Conservation (phyloP, 2,888 invertebrate genomes). For the Periphyllus acericola region DNA sequence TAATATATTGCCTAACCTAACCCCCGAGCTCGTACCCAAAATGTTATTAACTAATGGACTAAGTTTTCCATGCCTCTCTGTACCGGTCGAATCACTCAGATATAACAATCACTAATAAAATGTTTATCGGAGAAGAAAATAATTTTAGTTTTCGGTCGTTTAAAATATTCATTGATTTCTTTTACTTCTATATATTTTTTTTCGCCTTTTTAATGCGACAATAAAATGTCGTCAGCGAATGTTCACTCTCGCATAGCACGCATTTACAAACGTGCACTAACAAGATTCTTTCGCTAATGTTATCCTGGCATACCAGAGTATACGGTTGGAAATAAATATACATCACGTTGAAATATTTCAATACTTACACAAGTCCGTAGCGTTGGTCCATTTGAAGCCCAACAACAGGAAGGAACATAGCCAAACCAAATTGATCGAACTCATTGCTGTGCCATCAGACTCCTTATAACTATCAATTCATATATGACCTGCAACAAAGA, state of each 20-base stretch:
- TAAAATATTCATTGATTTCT: constrained; percentile 28
- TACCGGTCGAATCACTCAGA: constrained; percentile 25
- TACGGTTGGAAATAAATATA: background rate
- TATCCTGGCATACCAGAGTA: background rate
- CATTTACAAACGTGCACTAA: constrained; percentile 30
- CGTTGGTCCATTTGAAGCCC: constrained; percentile 42
- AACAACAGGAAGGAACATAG: constrained; percentile 40
- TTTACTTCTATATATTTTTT: too few species aligned
- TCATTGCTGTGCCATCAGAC: constrained; percentile 57
- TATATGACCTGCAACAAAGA: constrained; percentile 49
- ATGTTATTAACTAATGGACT: constrained; percentile 55
- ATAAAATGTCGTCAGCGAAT: constrained; percentile 26
- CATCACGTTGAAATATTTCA: background rate
- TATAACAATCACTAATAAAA: constrained; percentile 35
- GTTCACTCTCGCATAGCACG: constrained; percentile 22
- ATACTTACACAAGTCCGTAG: constrained; percentile 53
- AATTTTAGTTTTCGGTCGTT: constrained; percentile 42
- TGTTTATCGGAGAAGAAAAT: constrained; percentile 42
- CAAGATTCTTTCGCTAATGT: constrained; percentile 32
- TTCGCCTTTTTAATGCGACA: background rate
- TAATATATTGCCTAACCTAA: constrained; percentile 9
- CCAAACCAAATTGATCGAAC: constrained; percentile 53
- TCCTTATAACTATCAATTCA: background rate
- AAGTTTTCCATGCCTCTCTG: background rate
- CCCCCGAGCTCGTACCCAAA: background rate